Evolutionary conservation across 2,113 vertebrate genomes (phyloP).

Genomic region (Salvelinus alpinus): DNA sequence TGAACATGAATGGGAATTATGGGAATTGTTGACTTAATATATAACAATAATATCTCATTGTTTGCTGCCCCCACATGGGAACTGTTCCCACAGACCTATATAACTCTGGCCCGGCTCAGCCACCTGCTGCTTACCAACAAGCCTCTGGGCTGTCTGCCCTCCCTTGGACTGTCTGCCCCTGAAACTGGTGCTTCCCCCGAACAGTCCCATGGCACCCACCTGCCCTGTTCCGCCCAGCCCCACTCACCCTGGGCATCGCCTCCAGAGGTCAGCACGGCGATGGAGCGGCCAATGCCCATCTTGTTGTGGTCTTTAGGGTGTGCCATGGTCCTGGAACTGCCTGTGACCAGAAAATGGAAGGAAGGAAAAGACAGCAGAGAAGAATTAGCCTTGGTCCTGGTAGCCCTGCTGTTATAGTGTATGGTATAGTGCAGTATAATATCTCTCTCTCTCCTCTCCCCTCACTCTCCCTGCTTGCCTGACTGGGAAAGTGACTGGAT

Average conservation of each 20-base stretch:
- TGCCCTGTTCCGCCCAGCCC: neutral
- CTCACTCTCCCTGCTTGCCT: constrained; percentile 30
- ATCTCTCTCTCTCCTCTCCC: constrained; percentile 1
- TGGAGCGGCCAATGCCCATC: constrained; percentile 84
- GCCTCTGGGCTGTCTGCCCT: neutral
- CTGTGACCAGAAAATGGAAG: constrained; percentile 40
- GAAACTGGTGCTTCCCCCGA: constrained; percentile 32
- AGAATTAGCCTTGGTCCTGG: neutral
- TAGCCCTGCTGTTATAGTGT: constrained; percentile 1
- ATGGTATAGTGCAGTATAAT: constrained; percentile 11
- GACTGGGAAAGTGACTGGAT: constrained; percentile 30
- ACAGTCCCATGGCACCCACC: neutral
- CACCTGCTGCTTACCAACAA: neutral
- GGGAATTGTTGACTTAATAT: too few relatives aligned
- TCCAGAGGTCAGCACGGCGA: constrained; percentile 92
- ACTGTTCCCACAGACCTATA: neutral
- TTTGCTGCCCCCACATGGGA: neutral
- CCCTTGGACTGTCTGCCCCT: neutral
- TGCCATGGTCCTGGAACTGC: constrained; percentile 48
- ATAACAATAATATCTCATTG: too few relatives aligned
- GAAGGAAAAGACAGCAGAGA: neutral
- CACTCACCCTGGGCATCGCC: constrained; percentile 92
- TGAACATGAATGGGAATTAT: too few relatives aligned
- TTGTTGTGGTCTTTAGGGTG: constrained; percentile 51
- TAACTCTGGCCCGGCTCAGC: neutral